Conservation (phyloP, 2,888 invertebrate species). For the Cataglyphis rosenhaueri region DNA sequence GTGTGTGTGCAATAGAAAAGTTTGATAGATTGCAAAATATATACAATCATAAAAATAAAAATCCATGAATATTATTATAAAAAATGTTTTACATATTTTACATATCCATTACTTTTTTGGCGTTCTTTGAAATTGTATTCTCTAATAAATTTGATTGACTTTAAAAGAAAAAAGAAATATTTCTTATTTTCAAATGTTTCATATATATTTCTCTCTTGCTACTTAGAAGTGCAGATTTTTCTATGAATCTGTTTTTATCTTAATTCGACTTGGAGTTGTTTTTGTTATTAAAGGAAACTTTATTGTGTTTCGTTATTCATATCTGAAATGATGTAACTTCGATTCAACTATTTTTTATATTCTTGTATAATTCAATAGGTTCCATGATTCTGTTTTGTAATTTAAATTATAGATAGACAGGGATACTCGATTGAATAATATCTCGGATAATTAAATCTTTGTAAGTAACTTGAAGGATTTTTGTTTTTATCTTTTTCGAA, state of each 20-base stretch:
- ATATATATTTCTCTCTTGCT: slow-evolving; percentile 54
- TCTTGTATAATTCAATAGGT: slow-evolving; percentile 10
- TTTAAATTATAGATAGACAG: neutral
- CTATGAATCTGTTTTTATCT: slow-evolving; percentile 65
- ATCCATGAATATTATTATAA: neutral
- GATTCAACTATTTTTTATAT: neutral
- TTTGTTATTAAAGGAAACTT: slow-evolving; percentile 76
- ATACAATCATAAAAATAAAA: neutral
- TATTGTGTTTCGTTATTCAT: slow-evolving; percentile 75
- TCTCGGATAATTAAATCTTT: neutral
- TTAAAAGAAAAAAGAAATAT: neutral
- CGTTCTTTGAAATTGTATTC: neutral
- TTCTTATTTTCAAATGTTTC: neutral
- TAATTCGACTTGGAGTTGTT: slow-evolving; percentile 70
- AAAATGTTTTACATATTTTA: neutral
- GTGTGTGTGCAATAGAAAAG: neutral
- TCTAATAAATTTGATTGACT: neutral
- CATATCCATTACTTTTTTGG: neutral
- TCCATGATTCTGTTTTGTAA: neutral
- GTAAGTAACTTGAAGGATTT: neutral
- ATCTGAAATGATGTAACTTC: slow-evolving; percentile 69
- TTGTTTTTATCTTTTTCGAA: neutral
- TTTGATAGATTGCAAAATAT: neutral
- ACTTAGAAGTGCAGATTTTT: slow-evolving; percentile 51
- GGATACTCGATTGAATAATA: neutral